Evolutionary conservation across 2,888 invertebrate species (phyloP), one percentile per base, ranked within the genome.

Genomic region (Drosophila kanekoi): DNA sequence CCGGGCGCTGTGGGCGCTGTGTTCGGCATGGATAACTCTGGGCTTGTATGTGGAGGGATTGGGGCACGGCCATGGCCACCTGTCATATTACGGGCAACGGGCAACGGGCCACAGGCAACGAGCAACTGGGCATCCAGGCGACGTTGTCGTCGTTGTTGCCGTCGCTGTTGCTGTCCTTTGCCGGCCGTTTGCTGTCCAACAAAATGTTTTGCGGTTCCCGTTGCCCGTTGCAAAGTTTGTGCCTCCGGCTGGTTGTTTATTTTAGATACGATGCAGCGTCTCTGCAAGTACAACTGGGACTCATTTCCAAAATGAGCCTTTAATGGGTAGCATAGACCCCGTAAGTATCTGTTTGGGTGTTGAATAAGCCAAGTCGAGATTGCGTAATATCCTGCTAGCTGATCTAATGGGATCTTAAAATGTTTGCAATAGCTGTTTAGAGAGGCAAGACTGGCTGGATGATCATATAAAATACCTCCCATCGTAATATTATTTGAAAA

Each of bases 141-240:
- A 53, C 35, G 62, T 49, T 57, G 44, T 40, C 33, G 16, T 28
- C 40, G 57, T 35, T 14, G 44, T 33, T 14, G 60, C 10, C 37
- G 54, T 37, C 44, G 44, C 6, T 56, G 56, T 53, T 60, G 77
- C 63, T 79, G 74, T 83, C 77, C 75, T 79, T 81, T 74, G 74
- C 72, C 79, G 84, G 78, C 87, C 75, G 79, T 85, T 76, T 78
- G 76, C 81, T 79, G 86, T 87, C 86, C 86, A 87, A 87, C 86
- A 87, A 87, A 87, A 87, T 87, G 86, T 87, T 87, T 81, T 87
- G 86, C 76, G 86, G 86, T 87, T 81, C 80, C 86, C 74, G 72
- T 78, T 72, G 77, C 71, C 83, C 83, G 68, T 73, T 77, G 81
- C 70, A 72, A 77, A 86, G 83, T 77, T 83, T 86, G 73, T 70